Percentiles rank a stretch among this genome's conserved stretches.
These are phyloP conservation scores for Limanda limanda DNA, from an alignment of 2,113 vertebrate genomes.

Conservation along the genomic window DNA sequence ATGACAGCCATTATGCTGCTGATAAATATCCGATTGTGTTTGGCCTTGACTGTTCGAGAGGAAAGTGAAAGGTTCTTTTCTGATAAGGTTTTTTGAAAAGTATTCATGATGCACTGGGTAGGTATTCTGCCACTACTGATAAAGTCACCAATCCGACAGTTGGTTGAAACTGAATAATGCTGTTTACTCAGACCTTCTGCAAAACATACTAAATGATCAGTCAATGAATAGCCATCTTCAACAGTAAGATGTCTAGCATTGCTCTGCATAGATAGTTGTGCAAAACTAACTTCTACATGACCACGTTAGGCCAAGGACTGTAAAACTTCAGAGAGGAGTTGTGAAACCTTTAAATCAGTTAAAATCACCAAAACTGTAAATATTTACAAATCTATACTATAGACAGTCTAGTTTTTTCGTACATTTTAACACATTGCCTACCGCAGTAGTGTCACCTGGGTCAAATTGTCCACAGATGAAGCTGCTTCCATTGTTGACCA, in stretches of 20 bases:
- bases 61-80: constrained; percentile 18
- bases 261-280: too few relatives aligned
- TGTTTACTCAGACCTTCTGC: too few relatives aligned
- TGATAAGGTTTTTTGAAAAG: constrained; percentile 14
- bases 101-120: background rate
- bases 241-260: too few relatives aligned
- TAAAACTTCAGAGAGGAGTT: background rate
- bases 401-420: background rate
- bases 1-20: constrained; percentile 37
- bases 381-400: background rate
- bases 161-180: too few relatives aligned
- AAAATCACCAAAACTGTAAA: background rate
- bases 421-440: background rate
- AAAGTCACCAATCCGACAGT: background rate
- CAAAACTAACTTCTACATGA: too few relatives aligned
- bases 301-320: background rate
- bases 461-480: constrained; percentile 5
- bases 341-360: background rate
- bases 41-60: constrained; percentile 49
- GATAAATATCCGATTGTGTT: constrained; percentile 20
- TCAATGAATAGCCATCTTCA: too few relatives aligned
- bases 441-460: background rate
- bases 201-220: too few relatives aligned
- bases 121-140: background rate
- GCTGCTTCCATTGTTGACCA: constrained; percentile 9